A percentile compares a stretch with the other conserved stretches of the same genome.
Evolutionary conservation across 2,113 vertebrate species (phyloP).

Genomic region (Eulacestoma nigropectus): DNA sequence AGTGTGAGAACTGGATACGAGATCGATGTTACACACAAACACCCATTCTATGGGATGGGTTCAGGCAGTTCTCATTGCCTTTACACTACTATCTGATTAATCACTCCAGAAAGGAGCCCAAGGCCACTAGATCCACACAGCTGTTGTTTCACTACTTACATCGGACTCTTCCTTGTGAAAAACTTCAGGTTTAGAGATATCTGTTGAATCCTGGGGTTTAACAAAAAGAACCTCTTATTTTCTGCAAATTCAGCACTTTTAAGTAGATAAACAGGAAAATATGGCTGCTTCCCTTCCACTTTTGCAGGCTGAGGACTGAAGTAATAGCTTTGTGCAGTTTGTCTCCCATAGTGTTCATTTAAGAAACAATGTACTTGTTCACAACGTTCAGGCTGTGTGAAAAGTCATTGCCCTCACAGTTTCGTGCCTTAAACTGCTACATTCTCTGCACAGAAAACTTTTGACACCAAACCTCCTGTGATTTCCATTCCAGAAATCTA

Average conservation of each 20-base stretch:
- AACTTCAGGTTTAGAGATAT: neutral
- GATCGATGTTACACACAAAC: neutral
- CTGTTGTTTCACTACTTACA: neutral
- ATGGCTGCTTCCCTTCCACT: neutral
- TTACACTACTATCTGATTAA: neutral
- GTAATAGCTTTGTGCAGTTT: neutral
- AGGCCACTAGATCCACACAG: neutral
- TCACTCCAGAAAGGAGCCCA: neutral
- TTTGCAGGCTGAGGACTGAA: neutral
- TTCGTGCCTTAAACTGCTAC: neutral
- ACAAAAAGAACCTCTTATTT: neutral
- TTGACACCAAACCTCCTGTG: neutral
- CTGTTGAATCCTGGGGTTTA: neutral
- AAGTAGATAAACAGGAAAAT: neutral
- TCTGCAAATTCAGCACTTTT: neutral
- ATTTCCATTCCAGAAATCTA: neutral
- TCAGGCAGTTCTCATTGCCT: neutral
- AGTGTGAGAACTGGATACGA: neutral
- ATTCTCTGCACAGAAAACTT: neutral
- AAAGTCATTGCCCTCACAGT: neutral
- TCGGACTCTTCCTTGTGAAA: neutral
- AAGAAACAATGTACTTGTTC: fast-evolving
- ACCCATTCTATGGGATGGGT: too few relatives aligned
- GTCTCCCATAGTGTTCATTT: neutral
- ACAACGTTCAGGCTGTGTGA: too few relatives aligned